Base-by-base conservation (phyloP, 2,113 vertebrate species). In the Ophthalmolycus amberensis region DNA sequence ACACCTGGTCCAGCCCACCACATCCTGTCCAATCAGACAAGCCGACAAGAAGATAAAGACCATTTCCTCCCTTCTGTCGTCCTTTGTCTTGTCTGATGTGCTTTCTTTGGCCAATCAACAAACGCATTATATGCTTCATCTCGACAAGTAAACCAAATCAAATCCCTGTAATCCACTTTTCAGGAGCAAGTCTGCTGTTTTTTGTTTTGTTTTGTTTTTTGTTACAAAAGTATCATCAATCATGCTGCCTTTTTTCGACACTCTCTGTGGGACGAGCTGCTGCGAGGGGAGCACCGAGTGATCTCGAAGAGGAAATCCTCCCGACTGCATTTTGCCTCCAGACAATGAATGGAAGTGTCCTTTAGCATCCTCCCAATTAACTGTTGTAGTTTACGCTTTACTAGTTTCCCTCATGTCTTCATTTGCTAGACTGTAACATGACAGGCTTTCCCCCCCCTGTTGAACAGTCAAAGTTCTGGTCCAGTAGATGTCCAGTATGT, bases 301-400 rank as follows among this genome's bases (percentile, higher is more conserved):
- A 79, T 90, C 77, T 58, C 85, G 74, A 81, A 87, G 68, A 91
- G 93, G 94, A 95, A 92, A 94, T 95, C 93, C 93, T 93, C 72
- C 85, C 11, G 52, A 82, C 82, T 81, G 63, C 65, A 6, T 38
- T 82, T 88, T 83, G 67, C 65, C 27, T 52, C 63, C 56, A 83
- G 79, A 90, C 89, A 93, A 92, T 91, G 71, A 91, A 92, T 90
- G 93, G 91, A 94, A 91, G 86, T 91, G 76, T 90, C 85, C 54
- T 85, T 79, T 50, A 90, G 90, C 85, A 86, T 91, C 89, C 86
- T 85, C 85, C 64, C 73, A 74, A 75, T 86, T 20, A 67, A 60
- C 54, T 78, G 38, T 42, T 44, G 29, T 11, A 25, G 40, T 75
- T 75, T 46, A 34, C 37, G 73, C 62, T 69, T n/a, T 11, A 14